phyloP scores from a whole-genome alignment of 2,797 vertebrate species.

The Ispidina picta region DNA sequence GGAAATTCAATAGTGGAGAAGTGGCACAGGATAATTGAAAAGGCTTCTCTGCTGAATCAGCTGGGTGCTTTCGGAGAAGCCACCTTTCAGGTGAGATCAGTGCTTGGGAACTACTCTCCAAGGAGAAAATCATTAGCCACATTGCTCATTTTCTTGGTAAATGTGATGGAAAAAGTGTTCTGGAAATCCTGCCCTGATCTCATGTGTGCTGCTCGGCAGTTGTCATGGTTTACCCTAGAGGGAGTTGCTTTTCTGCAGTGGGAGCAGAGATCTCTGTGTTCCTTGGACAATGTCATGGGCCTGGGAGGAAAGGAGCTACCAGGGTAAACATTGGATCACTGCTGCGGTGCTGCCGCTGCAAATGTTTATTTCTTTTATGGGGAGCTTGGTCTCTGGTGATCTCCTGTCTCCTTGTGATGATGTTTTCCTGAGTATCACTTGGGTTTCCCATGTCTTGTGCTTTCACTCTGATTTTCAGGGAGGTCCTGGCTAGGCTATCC shows the following conservation, averaged over 20 bases:
- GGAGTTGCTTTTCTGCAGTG: constrained; percentile 71
- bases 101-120: background rate
- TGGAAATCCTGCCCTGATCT: background rate
- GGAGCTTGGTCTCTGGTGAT: background rate
- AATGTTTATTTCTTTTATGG: background rate
- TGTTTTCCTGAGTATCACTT: background rate
- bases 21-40: fast-evolving
- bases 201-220: background rate
- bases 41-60: background rate
- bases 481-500: background rate
- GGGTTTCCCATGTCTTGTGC: background rate
- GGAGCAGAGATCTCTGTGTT: constrained; percentile 28
- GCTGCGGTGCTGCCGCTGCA: background rate
- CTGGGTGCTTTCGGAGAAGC: background rate
- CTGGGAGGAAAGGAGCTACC: background rate
- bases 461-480: background rate
- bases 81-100: background rate
- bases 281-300: constrained; percentile 13
- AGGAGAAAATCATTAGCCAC: background rate
- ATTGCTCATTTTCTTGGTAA: background rate
- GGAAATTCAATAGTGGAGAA: background rate
- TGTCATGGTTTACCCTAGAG: constrained; percentile 69
- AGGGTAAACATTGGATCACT: background rate
- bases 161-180: background rate
- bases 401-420: background rate